Conservation (phyloP, 1,140 invertebrate species). For the Temnothorax nylanderi region DNA sequence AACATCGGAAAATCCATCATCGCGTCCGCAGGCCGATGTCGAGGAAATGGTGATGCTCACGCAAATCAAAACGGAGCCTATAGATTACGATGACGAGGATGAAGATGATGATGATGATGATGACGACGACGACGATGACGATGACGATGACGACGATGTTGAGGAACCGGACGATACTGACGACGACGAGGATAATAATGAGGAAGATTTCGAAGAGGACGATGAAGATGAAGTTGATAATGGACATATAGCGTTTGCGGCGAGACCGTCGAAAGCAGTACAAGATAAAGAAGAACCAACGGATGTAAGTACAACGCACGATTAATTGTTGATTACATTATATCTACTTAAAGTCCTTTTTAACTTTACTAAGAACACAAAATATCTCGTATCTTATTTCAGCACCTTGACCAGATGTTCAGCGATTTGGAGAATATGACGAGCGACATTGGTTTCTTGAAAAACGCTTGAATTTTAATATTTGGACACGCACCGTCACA, state of each 20-base stretch:
- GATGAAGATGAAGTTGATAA: conserved; percentile 38
- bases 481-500: conserved; percentile 1
- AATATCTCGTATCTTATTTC: conserved; percentile 66
- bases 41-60: conserved; percentile 75
- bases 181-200: conserved; percentile 71
- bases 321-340: neutral
- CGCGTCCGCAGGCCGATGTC: conserved; percentile 53
- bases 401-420: conserved; percentile 84
- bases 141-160: conserved; percentile 75
- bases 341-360: neutral
- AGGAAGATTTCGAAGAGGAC: conserved; percentile 71
- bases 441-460: conserved; percentile 77
- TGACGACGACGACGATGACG: conserved; percentile 77
- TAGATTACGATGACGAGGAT: conserved; percentile 82
- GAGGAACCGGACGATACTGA: conserved; percentile 74
- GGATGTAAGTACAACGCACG: conserved; percentile 75
- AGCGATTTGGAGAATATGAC: conserved; percentile 81
- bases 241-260: conserved; percentile 15
- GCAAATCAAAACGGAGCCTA: conserved; percentile 83
- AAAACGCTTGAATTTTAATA: conserved; percentile 12
- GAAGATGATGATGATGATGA: conserved; percentile 76
- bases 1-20: conserved; percentile 58
- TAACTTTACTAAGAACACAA: no score
- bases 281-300: conserved; percentile 62
- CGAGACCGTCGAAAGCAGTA: conserved; percentile 31